Evolutionary conservation across 2,113 vertebrate species (phyloP).

Genomic region (Misgurnus mizolepis): DNA sequence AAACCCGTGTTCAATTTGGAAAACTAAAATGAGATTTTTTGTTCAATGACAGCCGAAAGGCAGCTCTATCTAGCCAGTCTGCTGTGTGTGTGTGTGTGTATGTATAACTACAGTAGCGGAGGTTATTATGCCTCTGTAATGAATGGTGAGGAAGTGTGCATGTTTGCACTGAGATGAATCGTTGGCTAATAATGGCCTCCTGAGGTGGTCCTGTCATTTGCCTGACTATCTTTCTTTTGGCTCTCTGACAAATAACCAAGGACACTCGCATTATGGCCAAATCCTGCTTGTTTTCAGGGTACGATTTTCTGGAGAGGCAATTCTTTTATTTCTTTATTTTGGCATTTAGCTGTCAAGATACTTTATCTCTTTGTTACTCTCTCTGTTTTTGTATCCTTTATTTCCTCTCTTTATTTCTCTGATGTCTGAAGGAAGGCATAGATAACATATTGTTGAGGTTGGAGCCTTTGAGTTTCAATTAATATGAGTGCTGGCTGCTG

Average conservation of each 20-base stretch:
- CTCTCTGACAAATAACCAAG: neutral
- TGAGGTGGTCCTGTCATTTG: constrained; percentile 18
- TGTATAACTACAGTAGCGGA: neutral
- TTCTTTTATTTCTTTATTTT: constrained; percentile 1
- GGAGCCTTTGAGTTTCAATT: constrained; percentile 27
- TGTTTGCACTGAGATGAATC: neutral
- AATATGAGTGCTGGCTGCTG: constrained; percentile 13
- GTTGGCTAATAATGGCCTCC: neutral
- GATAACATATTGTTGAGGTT: constrained; percentile 4
- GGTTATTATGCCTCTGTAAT: neutral
- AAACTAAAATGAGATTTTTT: constrained; percentile 35
- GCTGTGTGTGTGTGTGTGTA: constrained; percentile 21
- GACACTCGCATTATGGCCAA: neutral
- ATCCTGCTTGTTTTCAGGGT: neutral
- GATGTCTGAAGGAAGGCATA: neutral
- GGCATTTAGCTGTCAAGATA: constrained; percentile 41
- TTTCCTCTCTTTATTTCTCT: neutral
- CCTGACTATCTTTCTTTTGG: constrained; percentile 21
- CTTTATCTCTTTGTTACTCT: neutral
- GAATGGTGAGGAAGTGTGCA: constrained; percentile 2
- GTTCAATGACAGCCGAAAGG: constrained; percentile 26
- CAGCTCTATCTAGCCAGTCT: neutral
- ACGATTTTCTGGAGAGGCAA: constrained; percentile 26
- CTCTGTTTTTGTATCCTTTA: constrained; percentile 3
- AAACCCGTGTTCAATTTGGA: neutral